Base-by-base conservation (phyloP, 30 jellyfish, hydroid and myxozoan genomes). In the Chrysaora quinquecirrha region DNA sequence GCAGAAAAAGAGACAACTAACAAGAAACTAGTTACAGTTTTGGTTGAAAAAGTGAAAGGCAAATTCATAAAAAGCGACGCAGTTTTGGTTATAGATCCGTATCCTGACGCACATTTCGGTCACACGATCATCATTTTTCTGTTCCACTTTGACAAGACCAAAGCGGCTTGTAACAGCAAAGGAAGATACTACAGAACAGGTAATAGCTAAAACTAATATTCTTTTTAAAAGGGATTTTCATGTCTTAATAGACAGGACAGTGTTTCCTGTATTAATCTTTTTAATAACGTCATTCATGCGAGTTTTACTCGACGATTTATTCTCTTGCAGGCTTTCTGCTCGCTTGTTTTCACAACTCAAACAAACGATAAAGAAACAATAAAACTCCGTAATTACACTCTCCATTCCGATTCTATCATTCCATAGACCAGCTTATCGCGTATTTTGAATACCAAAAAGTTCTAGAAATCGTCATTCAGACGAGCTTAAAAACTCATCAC, bases 61-160 rank as follows among this genome's bases (percentile, higher is more conserved):
- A 78, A 66, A 56, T 76, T 86, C 83, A 75, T 64, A 7, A 56
- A 76, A 14, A 71, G 82, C 32, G 92, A 88, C 54, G 97, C 96
- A 9, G 97, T 94, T 22, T 35, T 94, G 33, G 97, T 94, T 6
- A 76, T 94, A 12, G 99, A 94, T 61, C 97, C 99, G 18, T 77
- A 67, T 29, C 99, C 99, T 22, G 96, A 94, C 32, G 99, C 99
- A 14, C 99, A 87, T 54, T 94, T 84, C 65, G 99, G 99, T 1
- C 99, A 94, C 72, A 84, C 95, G 23, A 52, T 94, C 33, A 84
- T 94, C 43, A 83, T 94, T 66, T 81, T 88, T 34, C 81, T 86
- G 24, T 56, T 84, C 67, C 78, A 87, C 20, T 66, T 74, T 43
- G 89, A 71, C 18, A 56, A 82, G 33, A 64, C 52, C 14, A 75